phyloP scores from a whole-genome alignment of 2,113 vertebrate genomes.

The Mobula hypostoma region DNA sequence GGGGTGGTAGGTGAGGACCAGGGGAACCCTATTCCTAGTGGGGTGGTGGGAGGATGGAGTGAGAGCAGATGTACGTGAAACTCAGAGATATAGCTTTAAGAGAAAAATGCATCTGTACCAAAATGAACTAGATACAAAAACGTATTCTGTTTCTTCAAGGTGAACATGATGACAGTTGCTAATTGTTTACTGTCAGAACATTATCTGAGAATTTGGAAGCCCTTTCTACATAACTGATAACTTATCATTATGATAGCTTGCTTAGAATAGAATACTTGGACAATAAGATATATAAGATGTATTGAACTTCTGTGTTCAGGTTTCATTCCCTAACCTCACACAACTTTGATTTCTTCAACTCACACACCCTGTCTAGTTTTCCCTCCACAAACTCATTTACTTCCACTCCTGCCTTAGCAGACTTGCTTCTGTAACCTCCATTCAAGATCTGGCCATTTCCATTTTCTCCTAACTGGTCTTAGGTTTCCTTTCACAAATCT shows the following conservation, averaged over 20 bases:
- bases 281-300: background rate
- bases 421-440: background rate
- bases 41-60: too few relatives aligned
- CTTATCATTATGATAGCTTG: background rate
- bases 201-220: background rate
- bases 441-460: too few relatives aligned
- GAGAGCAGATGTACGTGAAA: too few relatives aligned
- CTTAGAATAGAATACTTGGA: background rate
- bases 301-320: background rate
- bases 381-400: background rate
- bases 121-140: background rate
- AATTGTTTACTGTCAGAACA: background rate
- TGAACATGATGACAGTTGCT: background rate
- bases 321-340: background rate
- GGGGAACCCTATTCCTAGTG: too few relatives aligned
- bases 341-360: background rate
- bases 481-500: background rate
- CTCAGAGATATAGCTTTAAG: background rate
- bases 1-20: too few relatives aligned
- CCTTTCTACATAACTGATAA: background rate
- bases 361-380: background rate
- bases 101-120: background rate
- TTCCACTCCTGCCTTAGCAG: background rate
- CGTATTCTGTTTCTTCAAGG: background rate
- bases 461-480: too few relatives aligned